Conservation (phyloP, 2,888 invertebrate genomes). For the Erebia aethiops region DNA sequence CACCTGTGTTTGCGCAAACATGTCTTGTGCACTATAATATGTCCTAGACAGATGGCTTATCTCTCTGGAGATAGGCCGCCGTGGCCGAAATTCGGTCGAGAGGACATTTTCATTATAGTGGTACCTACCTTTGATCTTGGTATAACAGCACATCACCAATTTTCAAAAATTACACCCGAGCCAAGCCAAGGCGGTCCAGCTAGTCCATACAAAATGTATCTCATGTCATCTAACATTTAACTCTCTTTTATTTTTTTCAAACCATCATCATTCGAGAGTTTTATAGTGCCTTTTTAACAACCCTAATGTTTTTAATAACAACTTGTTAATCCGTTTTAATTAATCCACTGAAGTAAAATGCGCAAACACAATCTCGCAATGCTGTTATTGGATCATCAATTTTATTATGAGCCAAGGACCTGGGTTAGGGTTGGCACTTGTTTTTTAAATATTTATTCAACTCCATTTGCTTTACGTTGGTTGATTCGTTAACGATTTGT, state of each 20-base stretch:
- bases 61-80: too few species aligned
- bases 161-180: too few species aligned
- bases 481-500: too few species aligned
- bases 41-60: too few species aligned
- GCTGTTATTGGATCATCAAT: conserved; percentile 48
- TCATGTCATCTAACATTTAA: not conserved
- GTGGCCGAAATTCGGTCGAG: too few species aligned
- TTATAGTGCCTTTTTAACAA: conserved; percentile 22
- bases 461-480: too few species aligned
- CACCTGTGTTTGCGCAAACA: too few species aligned
- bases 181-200: not conserved
- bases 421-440: not conserved
- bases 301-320: conserved; percentile 39
- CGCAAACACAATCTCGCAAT: conserved; percentile 33
- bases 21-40: too few species aligned
- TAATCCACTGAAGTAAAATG: conserved; percentile 37
- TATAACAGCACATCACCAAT: too few species aligned
- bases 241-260: conserved; percentile 1
- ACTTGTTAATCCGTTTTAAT: conserved; percentile 41
- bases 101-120: too few species aligned
- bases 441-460: too few species aligned
- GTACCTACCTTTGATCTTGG: too few species aligned
- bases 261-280: conserved; percentile 22
- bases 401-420: conserved; percentile 44
- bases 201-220: not conserved